Evolutionary conservation across 2,797 vertebrate species (phyloP).

Genomic region (Hyperoplus immaculatus): DNA sequence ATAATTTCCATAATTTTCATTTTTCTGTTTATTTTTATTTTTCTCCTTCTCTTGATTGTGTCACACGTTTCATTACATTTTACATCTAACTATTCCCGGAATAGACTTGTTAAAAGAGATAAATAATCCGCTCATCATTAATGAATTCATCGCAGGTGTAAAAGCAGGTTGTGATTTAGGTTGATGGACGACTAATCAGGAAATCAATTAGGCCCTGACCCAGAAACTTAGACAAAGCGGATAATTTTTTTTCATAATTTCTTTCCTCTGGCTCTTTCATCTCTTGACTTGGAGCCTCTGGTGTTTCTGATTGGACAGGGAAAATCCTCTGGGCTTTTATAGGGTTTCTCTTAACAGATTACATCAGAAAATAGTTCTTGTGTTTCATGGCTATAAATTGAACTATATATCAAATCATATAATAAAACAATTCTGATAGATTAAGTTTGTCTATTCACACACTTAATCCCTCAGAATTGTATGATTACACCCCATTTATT

Average conservation of each 20-base stretch:
- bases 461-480: too few relatives aligned
- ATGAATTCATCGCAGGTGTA: slow-evolving; percentile 78
- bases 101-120: slow-evolving; percentile 64
- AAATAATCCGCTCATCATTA: slow-evolving; percentile 63
- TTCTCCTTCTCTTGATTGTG: slow-evolving; percentile 8
- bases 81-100: slow-evolving; percentile 10
- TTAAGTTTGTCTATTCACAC: neutral
- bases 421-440: slow-evolving; percentile 3
- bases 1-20: slow-evolving; percentile 60
- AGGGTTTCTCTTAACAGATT: slow-evolving; percentile 38
- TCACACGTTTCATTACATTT: slow-evolving; percentile 38
- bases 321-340: slow-evolving; percentile 69
- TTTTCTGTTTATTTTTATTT: slow-evolving; percentile 11
- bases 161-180: slow-evolving; percentile 86
- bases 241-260: slow-evolving; percentile 83
- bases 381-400: slow-evolving; percentile 30
- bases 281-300: slow-evolving; percentile 65
- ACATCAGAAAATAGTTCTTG: neutral
- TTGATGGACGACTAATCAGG: slow-evolving; percentile 89
- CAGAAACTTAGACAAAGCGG: slow-evolving; percentile 91
- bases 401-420: slow-evolving; percentile 38
- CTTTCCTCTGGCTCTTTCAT: slow-evolving; percentile 80
- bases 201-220: slow-evolving; percentile 95
- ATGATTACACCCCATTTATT: neutral
- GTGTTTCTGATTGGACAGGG: slow-evolving; percentile 72